Conservation (phyloP, 2,888 invertebrate genomes). For the Drosophila stalkeri region DNA sequence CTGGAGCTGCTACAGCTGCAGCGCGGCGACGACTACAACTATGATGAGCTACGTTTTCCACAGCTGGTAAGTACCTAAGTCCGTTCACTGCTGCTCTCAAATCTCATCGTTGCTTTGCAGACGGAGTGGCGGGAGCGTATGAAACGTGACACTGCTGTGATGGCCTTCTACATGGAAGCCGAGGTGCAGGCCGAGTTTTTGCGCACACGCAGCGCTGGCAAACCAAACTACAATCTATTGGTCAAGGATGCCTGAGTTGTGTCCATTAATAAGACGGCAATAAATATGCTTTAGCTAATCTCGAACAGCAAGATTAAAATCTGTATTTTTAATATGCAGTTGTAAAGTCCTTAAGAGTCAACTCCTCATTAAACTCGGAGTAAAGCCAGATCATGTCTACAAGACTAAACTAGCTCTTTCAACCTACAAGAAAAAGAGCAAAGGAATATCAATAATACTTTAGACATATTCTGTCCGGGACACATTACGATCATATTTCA, state of each 20-base stretch:
- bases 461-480: not conserved
- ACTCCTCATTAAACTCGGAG: too few relatives aligned
- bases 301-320: not conserved
- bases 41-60: conserved; percentile 63
- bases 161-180: conserved; percentile 88
- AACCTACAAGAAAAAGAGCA: not conserved
- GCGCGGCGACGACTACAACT: conserved; percentile 86
- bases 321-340: too few relatives aligned
- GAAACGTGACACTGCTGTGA: conserved; percentile 90
- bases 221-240: conserved; percentile 86
- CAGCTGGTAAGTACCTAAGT: conserved; percentile 52
- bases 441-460: not conserved
- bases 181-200: conserved; percentile 91
- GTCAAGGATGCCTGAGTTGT: conserved; percentile 64
- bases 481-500: conserved; percentile 36
- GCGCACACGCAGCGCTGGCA: conserved; percentile 88
- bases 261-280: conserved; percentile 29
- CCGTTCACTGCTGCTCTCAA: not conserved
- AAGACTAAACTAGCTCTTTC: too few relatives aligned
- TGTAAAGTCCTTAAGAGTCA: too few relatives aligned
- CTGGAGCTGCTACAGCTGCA: conserved; percentile 87
- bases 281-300: conserved; percentile 38
- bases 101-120: conserved; percentile 83
- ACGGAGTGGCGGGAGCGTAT: conserved; percentile 90
- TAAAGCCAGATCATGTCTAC: too few relatives aligned